Percentiles rank a stretch among this genome's conserved stretches.
Conservation (phyloP, 2,797 vertebrate species). For the Pantherophis vulpinus region DNA sequence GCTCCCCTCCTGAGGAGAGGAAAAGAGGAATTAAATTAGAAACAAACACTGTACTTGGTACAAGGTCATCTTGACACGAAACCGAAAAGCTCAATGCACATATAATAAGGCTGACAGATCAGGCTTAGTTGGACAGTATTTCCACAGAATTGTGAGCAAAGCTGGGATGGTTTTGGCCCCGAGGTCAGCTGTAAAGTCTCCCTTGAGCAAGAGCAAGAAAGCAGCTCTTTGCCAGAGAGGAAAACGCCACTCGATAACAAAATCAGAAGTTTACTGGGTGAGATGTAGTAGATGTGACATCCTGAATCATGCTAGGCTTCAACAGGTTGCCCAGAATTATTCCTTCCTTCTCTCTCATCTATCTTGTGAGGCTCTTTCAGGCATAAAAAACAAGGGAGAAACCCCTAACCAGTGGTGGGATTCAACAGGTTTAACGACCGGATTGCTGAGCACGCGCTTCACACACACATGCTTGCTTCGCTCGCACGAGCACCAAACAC, state of each 20-base stretch:
- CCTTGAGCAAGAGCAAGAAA: slow-evolving; percentile 36
- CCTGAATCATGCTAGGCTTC: too few relatives aligned
- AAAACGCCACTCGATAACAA: not conserved
- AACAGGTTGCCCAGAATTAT: not conserved
- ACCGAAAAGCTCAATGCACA: slow-evolving; percentile 65
- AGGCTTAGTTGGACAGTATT: slow-evolving; percentile 47
- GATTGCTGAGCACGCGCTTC: too few relatives aligned
- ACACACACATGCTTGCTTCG: too few relatives aligned
- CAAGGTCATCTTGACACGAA: slow-evolving; percentile 75
- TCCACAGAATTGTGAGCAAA: slow-evolving; percentile 55
- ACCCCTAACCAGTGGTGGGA: not conserved
- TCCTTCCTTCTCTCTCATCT: not conserved
- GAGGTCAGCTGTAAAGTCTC: slow-evolving; percentile 26
- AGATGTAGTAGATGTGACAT: not conserved
- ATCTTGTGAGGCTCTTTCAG: not conserved
- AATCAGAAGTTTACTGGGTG: not conserved
- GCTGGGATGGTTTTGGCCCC: slow-evolving; percentile 40
- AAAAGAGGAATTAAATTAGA: slow-evolving; percentile 50
- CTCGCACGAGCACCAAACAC: too few relatives aligned
- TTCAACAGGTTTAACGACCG: too few relatives aligned
- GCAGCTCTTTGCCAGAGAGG: slow-evolving; percentile 31
- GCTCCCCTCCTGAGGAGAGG: slow-evolving; percentile 15
- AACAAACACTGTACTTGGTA: slow-evolving; percentile 61
- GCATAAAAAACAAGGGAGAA: not conserved
- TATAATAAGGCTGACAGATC: slow-evolving; percentile 61